A percentile compares a stretch with the other conserved stretches of the same genome.
Evolutionary conservation across 2,888 invertebrate genomes (phyloP).

Genomic region (Torymus texanus): DNA sequence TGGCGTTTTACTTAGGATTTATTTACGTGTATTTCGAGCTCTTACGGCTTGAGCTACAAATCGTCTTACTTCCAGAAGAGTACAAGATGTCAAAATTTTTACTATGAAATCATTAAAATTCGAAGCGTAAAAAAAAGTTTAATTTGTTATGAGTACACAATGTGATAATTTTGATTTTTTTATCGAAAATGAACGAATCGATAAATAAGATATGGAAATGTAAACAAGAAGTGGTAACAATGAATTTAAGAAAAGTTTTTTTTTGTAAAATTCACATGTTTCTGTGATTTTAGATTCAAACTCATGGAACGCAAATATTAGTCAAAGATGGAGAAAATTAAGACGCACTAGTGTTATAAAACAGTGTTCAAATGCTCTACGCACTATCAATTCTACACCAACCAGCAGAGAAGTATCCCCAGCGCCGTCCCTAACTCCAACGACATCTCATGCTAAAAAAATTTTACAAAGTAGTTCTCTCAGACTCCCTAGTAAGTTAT

Average conservation of each 20-base stretch:
- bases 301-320: constrained; percentile 84
- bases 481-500: constrained; percentile 73
- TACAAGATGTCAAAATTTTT: constrained; percentile 68
- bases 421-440: constrained; percentile 64
- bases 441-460: constrained; percentile 64
- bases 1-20: constrained; percentile 68
- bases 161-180: no score
- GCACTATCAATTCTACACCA: constrained; percentile 70
- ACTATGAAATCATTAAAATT: constrained; percentile 56
- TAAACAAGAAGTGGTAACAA: no score
- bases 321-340: constrained; percentile 85
- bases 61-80: constrained; percentile 65
- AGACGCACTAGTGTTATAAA: constrained; percentile 76
- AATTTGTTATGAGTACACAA: neutral
- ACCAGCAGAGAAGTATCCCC: constrained; percentile 72
- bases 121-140: neutral
- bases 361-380: constrained; percentile 62
- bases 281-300: constrained; percentile 79
- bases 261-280: constrained; percentile 25
- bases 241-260: no score
- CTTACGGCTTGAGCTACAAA: constrained; percentile 69
- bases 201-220: no score
- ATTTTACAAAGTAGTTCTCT: constrained; percentile 74
- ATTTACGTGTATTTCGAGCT: constrained; percentile 68
- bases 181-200: no score